Evolutionary conservation across 2,113 vertebrate species (phyloP).

Genomic region (Gallinago jamesoni): DNA sequence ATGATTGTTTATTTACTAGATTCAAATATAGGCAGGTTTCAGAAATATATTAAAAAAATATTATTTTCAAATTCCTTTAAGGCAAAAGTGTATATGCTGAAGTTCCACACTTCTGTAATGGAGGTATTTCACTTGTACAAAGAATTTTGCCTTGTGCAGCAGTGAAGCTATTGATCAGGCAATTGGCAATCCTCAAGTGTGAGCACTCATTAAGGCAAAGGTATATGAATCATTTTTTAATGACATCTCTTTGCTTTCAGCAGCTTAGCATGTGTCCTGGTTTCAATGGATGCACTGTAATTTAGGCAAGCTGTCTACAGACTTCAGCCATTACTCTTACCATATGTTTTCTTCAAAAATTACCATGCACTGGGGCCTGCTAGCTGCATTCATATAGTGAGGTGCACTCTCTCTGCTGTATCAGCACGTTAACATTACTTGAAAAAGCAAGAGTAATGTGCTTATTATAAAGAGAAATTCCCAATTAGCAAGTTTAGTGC

Average conservation of each 20-base stretch:
- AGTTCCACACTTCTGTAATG: background rate
- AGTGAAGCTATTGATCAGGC: slow-evolving; percentile 68
- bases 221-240: slow-evolving; percentile 81
- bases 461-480: slow-evolving; percentile 66
- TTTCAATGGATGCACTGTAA: slow-evolving; percentile 70
- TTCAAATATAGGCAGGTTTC: slow-evolving; percentile 48
- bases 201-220: slow-evolving; percentile 76
- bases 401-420: slow-evolving; percentile 38
- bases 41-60: slow-evolving; percentile 2
- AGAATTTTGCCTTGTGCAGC: background rate
- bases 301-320: slow-evolving; percentile 70
- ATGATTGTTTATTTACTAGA: slow-evolving; percentile 64
- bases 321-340: slow-evolving; percentile 71
- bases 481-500: slow-evolving; percentile 68
- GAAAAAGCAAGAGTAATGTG: slow-evolving; percentile 58
- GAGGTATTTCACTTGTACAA: slow-evolving; percentile 13
- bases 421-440: slow-evolving; percentile 40
- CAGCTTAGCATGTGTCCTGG: slow-evolving; percentile 75
- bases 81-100: background rate
- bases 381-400: slow-evolving; percentile 22
- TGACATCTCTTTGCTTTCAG: slow-evolving; percentile 77
- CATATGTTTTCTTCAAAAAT: slow-evolving; percentile 76
- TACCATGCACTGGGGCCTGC: slow-evolving; percentile 65
- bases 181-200: slow-evolving; percentile 75
- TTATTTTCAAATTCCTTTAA: slow-evolving; percentile 53